A percentile compares a stretch with the other conserved stretches of the same genome.
Evolutionary conservation across 2,113 vertebrate species (phyloP).

Genomic region (Nicator chloris): DNA sequence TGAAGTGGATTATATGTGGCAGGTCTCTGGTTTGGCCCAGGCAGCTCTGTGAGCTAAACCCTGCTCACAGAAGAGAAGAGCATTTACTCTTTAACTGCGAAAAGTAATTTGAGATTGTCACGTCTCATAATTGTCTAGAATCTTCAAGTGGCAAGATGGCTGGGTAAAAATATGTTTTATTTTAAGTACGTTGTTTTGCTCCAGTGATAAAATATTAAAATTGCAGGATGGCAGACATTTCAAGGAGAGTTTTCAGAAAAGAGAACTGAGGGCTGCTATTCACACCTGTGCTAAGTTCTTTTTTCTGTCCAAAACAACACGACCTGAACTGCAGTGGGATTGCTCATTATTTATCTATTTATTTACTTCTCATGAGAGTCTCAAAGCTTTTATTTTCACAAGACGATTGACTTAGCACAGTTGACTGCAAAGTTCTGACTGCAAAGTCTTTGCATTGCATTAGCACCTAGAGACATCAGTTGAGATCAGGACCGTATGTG

Average conservation of each 20-base stretch:
- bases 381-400: neutral
- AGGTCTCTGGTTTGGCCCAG: neutral
- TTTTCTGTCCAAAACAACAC: neutral
- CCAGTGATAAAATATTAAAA: conserved; percentile 40
- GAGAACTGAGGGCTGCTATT: neutral
- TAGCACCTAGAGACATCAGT: conserved; percentile 1
- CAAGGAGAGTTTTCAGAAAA: neutral
- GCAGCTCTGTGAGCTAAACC: neutral
- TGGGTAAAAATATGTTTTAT: conserved; percentile 23
- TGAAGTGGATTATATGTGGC: neutral
- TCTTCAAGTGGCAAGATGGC: neutral
- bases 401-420: neutral
- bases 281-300: neutral
- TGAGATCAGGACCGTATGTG: conserved; percentile 22
- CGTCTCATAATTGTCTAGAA: neutral
- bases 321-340: neutral
- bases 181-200: conserved; percentile 47
- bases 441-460: conserved; percentile 3
- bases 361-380: neutral
- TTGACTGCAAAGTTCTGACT: conserved; percentile 5
- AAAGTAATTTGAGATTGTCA: conserved; percentile 38
- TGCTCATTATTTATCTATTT: conserved; percentile 7
- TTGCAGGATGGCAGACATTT: conserved; percentile 2
- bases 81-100: neutral
- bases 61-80: neutral